Conservation (phyloP, 1,140 invertebrate genomes). For the Sminthurinus signatus region DNA sequence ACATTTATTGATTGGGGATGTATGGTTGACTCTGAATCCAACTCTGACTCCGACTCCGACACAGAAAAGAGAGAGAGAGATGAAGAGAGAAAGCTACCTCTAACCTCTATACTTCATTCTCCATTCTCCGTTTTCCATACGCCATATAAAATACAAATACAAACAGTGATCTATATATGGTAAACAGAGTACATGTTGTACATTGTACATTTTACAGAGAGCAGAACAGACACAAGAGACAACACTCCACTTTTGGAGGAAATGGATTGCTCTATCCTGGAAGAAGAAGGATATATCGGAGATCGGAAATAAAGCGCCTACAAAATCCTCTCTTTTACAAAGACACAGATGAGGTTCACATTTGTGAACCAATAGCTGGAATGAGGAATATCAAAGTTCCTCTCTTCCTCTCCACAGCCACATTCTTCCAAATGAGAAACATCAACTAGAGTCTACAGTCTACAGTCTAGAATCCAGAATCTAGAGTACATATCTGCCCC, state of each 20-base stretch:
- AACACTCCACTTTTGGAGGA: background rate
- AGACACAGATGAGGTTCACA: slow-evolving; percentile 27
- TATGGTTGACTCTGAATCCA: background rate
- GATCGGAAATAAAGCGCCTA: slow-evolving; percentile 24
- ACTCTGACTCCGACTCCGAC: background rate
- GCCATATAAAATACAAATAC: background rate
- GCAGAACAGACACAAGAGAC: background rate
- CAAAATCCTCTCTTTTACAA: background rate
- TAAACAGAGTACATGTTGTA: background rate
- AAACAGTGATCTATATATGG: background rate
- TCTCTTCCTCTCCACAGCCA: background rate
- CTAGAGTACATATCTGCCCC: background rate
- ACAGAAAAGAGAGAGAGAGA: background rate
- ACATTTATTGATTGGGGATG: slow-evolving; percentile 21
- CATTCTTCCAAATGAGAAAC: background rate
- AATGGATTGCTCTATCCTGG: background rate
- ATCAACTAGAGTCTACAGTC: background rate
- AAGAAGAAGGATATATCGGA: slow-evolving; percentile 6
- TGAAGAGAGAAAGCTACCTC: background rate
- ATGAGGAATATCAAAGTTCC: background rate
- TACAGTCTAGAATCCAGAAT: background rate
- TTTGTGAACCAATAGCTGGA: background rate
- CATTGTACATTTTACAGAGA: too few species aligned
- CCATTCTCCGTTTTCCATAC: too few species aligned
- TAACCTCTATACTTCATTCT: too few species aligned